A percentile compares a stretch with the other conserved stretches of the same genome.
Conservation (phyloP, 2,113 vertebrate species). For the Thinocorus orbignyianus region DNA sequence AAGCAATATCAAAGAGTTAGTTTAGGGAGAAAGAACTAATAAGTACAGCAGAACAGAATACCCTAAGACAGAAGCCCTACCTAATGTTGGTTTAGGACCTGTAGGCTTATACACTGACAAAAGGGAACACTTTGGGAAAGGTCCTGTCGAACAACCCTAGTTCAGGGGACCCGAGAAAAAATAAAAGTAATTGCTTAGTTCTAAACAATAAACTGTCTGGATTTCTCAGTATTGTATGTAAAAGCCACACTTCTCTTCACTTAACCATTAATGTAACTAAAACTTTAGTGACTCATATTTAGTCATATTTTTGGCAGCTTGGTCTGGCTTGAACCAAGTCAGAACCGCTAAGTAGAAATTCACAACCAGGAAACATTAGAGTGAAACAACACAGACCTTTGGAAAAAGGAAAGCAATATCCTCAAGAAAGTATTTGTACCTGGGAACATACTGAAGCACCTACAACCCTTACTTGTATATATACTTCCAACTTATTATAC, state of each 20-base stretch:
- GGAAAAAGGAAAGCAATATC: not conserved
- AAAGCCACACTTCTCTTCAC: not conserved
- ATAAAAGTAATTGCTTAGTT: not conserved
- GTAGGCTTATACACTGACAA: not conserved
- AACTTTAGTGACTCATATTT: not conserved
- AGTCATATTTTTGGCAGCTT: not conserved
- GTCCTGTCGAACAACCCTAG: not conserved
- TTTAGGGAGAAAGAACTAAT: not conserved
- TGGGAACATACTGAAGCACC: not conserved
- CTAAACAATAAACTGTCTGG: not conserved
- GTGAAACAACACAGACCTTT: not conserved
- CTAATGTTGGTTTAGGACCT: not conserved
- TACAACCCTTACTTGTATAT: fast-evolving
- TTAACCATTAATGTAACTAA: not conserved
- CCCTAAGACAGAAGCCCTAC: not conserved
- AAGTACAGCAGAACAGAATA: not conserved
- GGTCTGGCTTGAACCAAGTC: not conserved
- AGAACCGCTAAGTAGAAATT: not conserved
- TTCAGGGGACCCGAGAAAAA: not conserved
- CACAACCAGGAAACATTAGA: not conserved
- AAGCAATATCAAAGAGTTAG: not conserved
- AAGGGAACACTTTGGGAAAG: not conserved
- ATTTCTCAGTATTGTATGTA: not conserved
- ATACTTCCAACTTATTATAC: not conserved
- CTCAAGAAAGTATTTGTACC: not conserved